Base-by-base conservation (phyloP, 2,888 invertebrate species). In the Oligia fasciuncula region DNA sequence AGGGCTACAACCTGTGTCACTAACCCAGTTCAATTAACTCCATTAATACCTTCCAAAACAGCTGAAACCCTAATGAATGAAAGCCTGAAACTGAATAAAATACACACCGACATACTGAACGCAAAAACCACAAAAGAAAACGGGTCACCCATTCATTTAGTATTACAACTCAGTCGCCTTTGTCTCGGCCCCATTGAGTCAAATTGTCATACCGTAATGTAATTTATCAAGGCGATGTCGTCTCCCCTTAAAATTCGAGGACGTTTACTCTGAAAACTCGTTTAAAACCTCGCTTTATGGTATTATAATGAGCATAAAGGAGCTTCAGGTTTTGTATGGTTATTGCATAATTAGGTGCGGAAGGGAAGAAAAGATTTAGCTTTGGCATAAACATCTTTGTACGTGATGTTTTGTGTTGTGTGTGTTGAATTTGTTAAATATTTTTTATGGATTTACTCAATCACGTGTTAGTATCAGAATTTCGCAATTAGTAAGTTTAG, bases 171-270 rank as follows among this genome's bases (percentile, higher is more conserved):
- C 85, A 84, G 83, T 86, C 49, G 62, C 79, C 76, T 88, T 91
- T 91, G 91, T 91, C 88, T 87, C 79, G 82, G 57, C 77, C 85
- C 88, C 85, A 90, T 92, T 92, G 91, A 92, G 86, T 86, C 87
- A 87, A 87, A 80, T 91, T 91, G 91, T 93, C 91, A 92, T 90
- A 90, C 87, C 81, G 87, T 91, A 90, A 93, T 90, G 90, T 92
- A 91, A 93, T 93, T 93, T 93, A 91, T 93, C 90, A 93, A 89
- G 87, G 79, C 85, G 85, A 70, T 87, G 86, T 88, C 85, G 74
- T 82, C 83, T 82, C 73, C 77, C 85, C 82, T 88, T 87, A 89
- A 87, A 89, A 86, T 85, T 87, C 23, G 85, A 82, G 78, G 84
- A 83, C 76, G 69, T 73, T 76, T 81, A 75, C 76, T 71, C 81